phyloP scores from a whole-genome alignment of 2,888 invertebrate genomes.

The Metopia argyrocephala region DNA sequence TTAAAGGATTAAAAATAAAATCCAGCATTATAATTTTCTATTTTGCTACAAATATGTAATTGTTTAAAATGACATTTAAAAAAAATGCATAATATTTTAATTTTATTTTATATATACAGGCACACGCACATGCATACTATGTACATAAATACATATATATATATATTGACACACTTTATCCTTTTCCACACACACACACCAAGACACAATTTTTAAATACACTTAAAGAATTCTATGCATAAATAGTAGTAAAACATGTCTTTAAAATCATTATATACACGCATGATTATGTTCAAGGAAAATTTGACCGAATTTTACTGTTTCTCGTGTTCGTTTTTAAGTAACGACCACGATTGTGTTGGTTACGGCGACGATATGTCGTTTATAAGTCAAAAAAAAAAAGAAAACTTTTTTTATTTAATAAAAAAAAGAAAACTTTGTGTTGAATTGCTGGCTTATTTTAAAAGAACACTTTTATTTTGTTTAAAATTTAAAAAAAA shows the following conservation, averaged over 20 bases:
- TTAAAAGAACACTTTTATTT: not conserved
- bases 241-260: constrained; percentile 46
- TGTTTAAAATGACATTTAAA: too few species aligned
- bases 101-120: too few species aligned
- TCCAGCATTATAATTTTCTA: too few species aligned
- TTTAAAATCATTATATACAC: constrained; percentile 48
- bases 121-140: too few species aligned
- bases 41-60: too few species aligned
- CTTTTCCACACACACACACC: constrained; percentile 5
- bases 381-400: constrained; percentile 49
- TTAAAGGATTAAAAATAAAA: not conserved
- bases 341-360: constrained; percentile 63
- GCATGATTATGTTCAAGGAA: constrained; percentile 60
- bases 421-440: constrained; percentile 21
- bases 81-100: too few species aligned
- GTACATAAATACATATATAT: too few species aligned
- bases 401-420: constrained; percentile 33
- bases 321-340: constrained; percentile 62
- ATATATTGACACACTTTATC: not conserved
- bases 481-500: not conserved
- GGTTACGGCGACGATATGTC: constrained; percentile 61
- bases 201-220: constrained; percentile 11
- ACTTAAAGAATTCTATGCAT: constrained; percentile 45
- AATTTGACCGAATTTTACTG: constrained; percentile 70
- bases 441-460: constrained; percentile 25